A percentile compares a stretch with the other conserved stretches of the same genome.
These are phyloP conservation scores for Sternotherus odoratus DNA, from an alignment of 2,797 vertebrate species.

Conservation along the genomic window DNA sequence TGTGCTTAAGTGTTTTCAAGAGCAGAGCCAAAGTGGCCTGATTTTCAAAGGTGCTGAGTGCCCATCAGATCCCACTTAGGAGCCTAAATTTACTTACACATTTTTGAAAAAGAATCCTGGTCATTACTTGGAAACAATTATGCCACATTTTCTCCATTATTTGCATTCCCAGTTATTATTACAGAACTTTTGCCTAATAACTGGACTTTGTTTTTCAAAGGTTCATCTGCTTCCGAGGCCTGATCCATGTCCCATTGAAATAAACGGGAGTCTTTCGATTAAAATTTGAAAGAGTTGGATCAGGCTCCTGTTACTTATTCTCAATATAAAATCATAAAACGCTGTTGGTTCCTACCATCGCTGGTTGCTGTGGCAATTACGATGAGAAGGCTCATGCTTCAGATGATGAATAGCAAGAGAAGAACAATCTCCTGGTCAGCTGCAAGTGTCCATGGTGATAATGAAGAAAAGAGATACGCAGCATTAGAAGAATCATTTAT, in stretches of 20 bases:
- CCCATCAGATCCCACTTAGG: neutral
- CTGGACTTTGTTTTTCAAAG: neutral
- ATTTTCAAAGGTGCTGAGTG: neutral
- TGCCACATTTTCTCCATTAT: neutral
- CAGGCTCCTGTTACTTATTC: neutral
- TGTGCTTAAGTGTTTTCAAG: neutral
- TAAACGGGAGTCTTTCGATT: neutral
- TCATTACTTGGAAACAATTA: neutral
- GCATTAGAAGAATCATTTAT: neutral
- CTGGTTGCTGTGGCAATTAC: neutral
- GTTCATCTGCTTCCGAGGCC: fast-evolving
- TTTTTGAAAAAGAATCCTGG: neutral
- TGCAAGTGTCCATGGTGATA: neutral
- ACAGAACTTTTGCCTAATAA: neutral
- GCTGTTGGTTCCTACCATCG: neutral
- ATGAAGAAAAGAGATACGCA: neutral
- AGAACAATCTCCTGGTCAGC: neutral
- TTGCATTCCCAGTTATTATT: neutral
- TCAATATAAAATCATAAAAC: neutral
- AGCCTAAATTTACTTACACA: neutral
- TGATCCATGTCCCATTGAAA: neutral
- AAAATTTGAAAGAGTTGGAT: neutral
- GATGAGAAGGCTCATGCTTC: neutral
- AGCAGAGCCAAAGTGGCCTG: neutral
- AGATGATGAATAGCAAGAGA: neutral